Evolutionary conservation across 2,113 vertebrate species (phyloP).

Genomic region (Drymodes brunneopygia): DNA sequence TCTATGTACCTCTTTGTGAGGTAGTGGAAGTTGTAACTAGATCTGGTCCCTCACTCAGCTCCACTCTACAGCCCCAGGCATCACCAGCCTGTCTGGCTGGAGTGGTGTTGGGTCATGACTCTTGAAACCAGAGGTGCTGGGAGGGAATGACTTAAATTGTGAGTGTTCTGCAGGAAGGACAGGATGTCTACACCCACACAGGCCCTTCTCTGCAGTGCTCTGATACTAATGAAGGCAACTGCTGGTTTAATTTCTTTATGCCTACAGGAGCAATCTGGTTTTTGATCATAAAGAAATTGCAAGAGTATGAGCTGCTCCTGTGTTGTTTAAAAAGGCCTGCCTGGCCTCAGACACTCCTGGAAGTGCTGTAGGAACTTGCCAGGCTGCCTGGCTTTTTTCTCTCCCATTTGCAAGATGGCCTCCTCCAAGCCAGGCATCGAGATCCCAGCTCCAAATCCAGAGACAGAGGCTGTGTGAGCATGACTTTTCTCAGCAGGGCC

Average conservation of each 20-base stretch:
- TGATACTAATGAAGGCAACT: not conserved
- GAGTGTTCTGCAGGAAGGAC: not conserved
- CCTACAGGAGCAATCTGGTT: not conserved
- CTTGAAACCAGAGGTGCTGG: accelerated
- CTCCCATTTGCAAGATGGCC: not conserved
- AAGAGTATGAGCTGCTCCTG: not conserved
- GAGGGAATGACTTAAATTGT: not conserved
- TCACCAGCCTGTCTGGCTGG: not conserved
- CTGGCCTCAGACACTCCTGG: not conserved
- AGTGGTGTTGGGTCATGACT: not conserved
- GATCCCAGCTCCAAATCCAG: not conserved
- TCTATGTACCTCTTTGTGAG: not conserved
- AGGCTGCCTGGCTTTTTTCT: not conserved
- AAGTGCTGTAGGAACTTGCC: not conserved
- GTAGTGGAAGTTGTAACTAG: not conserved
- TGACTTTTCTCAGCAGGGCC: not conserved
- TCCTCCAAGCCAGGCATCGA: not conserved
- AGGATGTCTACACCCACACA: not conserved
- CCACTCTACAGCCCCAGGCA: not conserved
- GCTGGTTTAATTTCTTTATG: not conserved
- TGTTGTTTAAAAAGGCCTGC: not conserved
- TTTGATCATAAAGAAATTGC: not conserved
- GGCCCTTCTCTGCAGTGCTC: not conserved
- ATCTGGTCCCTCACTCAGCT: not conserved
- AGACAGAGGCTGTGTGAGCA: not conserved